Percentiles rank a stretch among this genome's conserved stretches.
phyloP scores from a whole-genome alignment of 30 jellyfish, hydroid and myxozoan species.

The Mastigias papua region DNA sequence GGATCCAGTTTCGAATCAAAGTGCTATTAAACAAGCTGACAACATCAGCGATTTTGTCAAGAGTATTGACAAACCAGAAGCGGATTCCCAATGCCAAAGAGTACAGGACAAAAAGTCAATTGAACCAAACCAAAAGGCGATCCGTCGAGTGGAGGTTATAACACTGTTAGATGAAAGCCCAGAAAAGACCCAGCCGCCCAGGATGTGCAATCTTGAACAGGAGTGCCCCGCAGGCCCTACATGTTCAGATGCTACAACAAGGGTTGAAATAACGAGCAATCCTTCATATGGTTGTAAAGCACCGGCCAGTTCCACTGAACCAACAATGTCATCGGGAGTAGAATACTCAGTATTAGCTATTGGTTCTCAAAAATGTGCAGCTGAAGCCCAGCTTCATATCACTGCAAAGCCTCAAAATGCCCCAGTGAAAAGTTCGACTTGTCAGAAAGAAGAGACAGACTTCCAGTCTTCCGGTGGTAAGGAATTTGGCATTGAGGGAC shows the following conservation, averaged over 20 bases:
- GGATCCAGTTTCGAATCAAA: background rate
- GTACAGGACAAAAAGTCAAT: background rate
- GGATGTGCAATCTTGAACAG: background rate
- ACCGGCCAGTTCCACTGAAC: too few species aligned
- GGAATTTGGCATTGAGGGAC: background rate
- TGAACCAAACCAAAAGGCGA: background rate
- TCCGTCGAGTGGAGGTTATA: slow-evolving; percentile 9
- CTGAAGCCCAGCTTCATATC: background rate
- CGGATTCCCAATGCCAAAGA: background rate
- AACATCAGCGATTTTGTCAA: background rate
- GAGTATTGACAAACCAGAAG: background rate
- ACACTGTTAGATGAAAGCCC: background rate
- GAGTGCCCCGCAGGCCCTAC: background rate
- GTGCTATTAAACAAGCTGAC: background rate
- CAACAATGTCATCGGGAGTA: background rate
- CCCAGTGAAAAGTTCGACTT: background rate
- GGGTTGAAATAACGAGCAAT: background rate
- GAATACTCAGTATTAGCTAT: background rate
- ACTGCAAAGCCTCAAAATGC: background rate
- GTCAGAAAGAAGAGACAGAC: background rate
- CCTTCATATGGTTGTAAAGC: too few species aligned
- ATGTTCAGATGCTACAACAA: background rate
- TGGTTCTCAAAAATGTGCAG: background rate
- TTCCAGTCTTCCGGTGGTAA: background rate
- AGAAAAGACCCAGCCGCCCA: background rate